Evolutionary conservation across 37 sponge, comb jelly and placozoan genomes (phyloP).

Genomic region (Petrosia ficiformis): DNA sequence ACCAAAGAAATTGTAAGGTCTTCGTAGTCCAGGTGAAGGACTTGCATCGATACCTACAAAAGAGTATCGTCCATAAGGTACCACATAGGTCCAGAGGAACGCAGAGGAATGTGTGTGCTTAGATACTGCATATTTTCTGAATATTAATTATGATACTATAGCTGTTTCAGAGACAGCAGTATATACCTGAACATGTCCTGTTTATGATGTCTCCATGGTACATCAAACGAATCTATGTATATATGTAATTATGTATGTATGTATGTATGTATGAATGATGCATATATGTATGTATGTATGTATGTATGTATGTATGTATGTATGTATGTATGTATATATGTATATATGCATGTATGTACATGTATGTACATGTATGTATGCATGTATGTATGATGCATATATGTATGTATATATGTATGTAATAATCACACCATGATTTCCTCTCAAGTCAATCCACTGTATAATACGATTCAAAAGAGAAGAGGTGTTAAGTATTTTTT

Average conservation of each 20-base stretch:
- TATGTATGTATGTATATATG: not conserved
- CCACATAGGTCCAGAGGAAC: conserved; percentile 54
- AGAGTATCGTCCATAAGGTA: conserved; percentile 69
- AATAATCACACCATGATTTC: conserved; percentile 73
- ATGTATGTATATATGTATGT: not conserved
- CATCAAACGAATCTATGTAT: not conserved
- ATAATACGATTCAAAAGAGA: conserved; percentile 14
- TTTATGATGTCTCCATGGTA: not conserved
- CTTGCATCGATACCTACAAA: conserved; percentile 85
- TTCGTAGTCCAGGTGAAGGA: conserved; percentile 71
- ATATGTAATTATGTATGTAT: not conserved
- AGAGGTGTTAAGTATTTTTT: conserved; percentile 27
- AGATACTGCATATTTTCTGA: not conserved
- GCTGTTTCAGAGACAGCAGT: not conserved
- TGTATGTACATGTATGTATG: not conserved
- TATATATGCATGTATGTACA: not conserved
- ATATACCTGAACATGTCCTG: not conserved
- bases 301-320: not conserved
- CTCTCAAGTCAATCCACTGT: conserved; percentile 85
- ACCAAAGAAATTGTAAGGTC: conserved; percentile 95
- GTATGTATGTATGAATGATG: not conserved
- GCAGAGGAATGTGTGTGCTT: conserved; percentile 16
- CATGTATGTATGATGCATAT: not conserved
- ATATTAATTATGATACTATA: not conserved
- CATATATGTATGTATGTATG: not conserved